Conservation (phyloP, 2,888 invertebrate genomes). For the Epinotia ramella region DNA sequence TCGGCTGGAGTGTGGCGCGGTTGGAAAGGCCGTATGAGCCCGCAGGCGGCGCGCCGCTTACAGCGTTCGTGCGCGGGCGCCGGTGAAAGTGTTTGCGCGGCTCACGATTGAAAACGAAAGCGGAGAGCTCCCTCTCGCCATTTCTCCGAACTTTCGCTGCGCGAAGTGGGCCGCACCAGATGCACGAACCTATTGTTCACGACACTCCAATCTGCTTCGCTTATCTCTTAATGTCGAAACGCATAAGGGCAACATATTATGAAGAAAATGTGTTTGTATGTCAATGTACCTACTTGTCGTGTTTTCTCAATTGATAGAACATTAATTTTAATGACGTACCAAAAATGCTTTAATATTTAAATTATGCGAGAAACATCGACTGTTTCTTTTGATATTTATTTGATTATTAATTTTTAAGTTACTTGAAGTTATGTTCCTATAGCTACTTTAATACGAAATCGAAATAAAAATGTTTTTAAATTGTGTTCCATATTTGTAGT, state of each 20-base stretch:
- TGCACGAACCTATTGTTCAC: constrained; percentile 77
- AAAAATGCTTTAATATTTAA: neutral
- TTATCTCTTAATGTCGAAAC: constrained; percentile 47
- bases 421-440: neutral
- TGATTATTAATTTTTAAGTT: neutral
- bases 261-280: constrained; percentile 3
- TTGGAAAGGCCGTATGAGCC: constrained; percentile 74
- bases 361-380: neutral
- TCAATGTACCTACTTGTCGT: neutral
- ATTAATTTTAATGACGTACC: neutral
- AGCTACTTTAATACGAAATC: neutral
- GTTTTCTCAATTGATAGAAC: constrained; percentile 6
- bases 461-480: neutral
- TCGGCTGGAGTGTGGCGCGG: constrained; percentile 58
- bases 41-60: constrained; percentile 71
- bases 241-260: constrained; percentile 3
- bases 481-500: neutral
- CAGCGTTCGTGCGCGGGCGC: constrained; percentile 72
- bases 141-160: constrained; percentile 85
- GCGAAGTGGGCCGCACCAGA: constrained; percentile 80
- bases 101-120: constrained; percentile 83
- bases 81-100: constrained; percentile 81
- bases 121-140: constrained; percentile 84
- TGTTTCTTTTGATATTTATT: neutral
- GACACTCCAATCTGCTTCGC: constrained; percentile 59